phyloP scores from a whole-genome alignment of 1,140 invertebrate species.

The Leptopilina boulardi region DNA sequence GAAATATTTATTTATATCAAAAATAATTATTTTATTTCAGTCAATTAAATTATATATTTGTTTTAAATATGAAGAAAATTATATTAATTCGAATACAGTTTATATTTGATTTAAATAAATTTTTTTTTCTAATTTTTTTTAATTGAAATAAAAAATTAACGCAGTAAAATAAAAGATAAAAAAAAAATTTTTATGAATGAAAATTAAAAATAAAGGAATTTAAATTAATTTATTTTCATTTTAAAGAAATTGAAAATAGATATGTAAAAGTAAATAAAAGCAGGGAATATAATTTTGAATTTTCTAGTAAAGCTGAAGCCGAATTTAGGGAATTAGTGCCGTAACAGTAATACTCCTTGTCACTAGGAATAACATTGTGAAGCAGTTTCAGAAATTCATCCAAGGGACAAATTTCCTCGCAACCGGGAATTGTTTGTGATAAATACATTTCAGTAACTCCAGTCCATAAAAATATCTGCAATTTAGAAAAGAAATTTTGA shows the following conservation, averaged over 20 bases:
- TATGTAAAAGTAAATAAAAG: background rate
- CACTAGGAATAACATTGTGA: constrained; percentile 61
- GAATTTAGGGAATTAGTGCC: constrained; percentile 37
- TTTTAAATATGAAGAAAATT: too few species aligned
- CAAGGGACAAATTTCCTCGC: constrained; percentile 65
- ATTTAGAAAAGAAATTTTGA: constrained; percentile 5
- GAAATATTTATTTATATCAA: too few species aligned
- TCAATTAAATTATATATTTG: too few species aligned
- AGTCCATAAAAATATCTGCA: constrained; percentile 64
- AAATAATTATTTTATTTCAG: too few species aligned
- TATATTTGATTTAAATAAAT: too few species aligned
- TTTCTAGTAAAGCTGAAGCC: constrained; percentile 37
- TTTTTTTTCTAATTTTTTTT: too few species aligned
- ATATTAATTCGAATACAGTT: too few species aligned
- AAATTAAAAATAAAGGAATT: background rate
- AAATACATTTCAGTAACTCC: constrained; percentile 61
- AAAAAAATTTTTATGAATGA: too few species aligned
- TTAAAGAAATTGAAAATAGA: background rate
- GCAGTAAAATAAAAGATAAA: too few species aligned
- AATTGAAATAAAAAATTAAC: too few species aligned
- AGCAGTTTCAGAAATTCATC: constrained; percentile 64
- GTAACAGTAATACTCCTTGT: constrained; percentile 62
- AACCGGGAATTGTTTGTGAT: constrained; percentile 62
- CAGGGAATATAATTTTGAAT: background rate
- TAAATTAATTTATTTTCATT: background rate